These are phyloP conservation scores for Lutjanus erythropterus DNA, from an alignment of 2,113 vertebrate species.

Conservation along the genomic window DNA sequence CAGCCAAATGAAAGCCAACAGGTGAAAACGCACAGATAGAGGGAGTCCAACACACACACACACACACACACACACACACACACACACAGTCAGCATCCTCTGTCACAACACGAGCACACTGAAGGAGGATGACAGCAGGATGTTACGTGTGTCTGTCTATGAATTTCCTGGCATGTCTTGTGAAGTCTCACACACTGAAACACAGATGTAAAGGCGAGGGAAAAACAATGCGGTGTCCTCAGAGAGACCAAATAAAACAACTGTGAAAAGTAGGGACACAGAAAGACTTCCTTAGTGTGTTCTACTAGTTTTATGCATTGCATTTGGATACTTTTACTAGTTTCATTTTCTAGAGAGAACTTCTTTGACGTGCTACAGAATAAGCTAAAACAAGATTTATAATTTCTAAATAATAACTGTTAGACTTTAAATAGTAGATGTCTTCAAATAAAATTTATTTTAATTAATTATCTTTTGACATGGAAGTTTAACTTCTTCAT, in stretches of 20 bases:
- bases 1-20: conserved; percentile 65
- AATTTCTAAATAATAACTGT: not conserved
- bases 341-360: not conserved
- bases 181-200: conserved; percentile 15
- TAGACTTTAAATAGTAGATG: not conserved
- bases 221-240: not conserved
- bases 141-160: conserved; percentile 8
- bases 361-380: not conserved
- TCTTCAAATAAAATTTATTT: too few relatives aligned
- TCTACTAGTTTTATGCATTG: not conserved
- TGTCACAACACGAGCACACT: conserved; percentile 19
- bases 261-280: not conserved
- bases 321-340: not conserved
- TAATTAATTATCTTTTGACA: too few relatives aligned
- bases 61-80: conserved; percentile 14
- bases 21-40: conserved; percentile 47
- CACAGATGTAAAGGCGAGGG: conserved; percentile 9
- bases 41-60: not conserved
- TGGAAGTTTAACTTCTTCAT: too few relatives aligned
- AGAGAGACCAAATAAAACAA: not conserved
- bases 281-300: not conserved
- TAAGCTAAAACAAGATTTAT: not conserved
- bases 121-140: conserved; percentile 45
- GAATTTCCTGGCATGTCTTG: conserved; percentile 5
- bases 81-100: conserved; percentile 5